Evolutionary conservation across 1,140 invertebrate species (phyloP), one percentile per base, ranked within the genome.

Genomic region (Leptestheria dahalacensis): DNA sequence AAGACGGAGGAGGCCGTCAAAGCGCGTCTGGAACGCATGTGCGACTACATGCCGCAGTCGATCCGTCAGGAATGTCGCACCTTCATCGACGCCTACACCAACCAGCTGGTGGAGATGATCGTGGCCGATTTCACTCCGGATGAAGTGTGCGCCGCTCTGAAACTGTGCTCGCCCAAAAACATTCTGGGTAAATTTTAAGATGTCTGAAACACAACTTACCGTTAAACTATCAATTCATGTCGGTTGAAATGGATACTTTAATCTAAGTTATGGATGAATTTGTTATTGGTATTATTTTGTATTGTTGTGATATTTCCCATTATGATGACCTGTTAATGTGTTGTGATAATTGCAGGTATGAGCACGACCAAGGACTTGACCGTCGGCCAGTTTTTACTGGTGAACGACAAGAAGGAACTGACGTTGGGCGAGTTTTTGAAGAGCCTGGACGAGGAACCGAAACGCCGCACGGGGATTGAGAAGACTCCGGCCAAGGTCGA

Each of bases 51-150:
- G 48, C 82, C 84, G 0, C 67, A 69, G 1, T 78, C 78, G 63
- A 68, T 91, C 2, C 71, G 66, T 3, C 65, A 68, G 0, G 76
- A 89, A 69, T 95, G 91, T 68, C 69, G 77, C 0, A 76, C 79
- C 61, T 89, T 93, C 56, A 84, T 94, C 0, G 73, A 87, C 57
- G 75, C 76, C 0, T 89, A 91, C 67, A 78, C 82, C 3, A 78
- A 83, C 60, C 79, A 86, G 66, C 70, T 92, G 18, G 72, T 89
- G 46, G 83, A 89, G 61, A 82, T 86, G 79, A 66, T 91, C 1
- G 66, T 88, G 1, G 81, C 82, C 49, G 81, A 91, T 65, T 77
- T 89, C 55, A 79, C 81, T 63, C 79, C 86, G 2, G 77, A 87
- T 64, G 82, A 90, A 74, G 78, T 90, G 53, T 92, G 88, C 63